Percentiles rank a stretch among this genome's conserved stretches.
These are phyloP conservation scores for Calyptommatus sinebrachiatus DNA, from an alignment of 2,113 vertebrate species.

Conservation along the genomic window DNA sequence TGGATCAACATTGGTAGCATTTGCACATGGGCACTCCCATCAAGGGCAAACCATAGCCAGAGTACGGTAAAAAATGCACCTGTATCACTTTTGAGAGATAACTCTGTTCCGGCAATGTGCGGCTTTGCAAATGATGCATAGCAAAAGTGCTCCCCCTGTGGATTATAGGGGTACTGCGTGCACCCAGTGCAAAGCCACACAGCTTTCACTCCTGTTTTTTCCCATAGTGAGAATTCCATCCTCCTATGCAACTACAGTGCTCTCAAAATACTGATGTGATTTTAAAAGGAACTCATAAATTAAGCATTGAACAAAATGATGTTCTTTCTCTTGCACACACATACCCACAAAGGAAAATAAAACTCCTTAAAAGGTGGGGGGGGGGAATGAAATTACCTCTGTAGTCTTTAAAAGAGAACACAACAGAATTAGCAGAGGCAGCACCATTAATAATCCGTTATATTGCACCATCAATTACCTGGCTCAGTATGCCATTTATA, in stretches of 20 bases:
- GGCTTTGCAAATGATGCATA: too few species aligned
- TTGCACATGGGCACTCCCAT: too few species aligned
- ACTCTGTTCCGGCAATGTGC: too few species aligned
- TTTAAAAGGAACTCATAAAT: not conserved
- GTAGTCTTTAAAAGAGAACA: slow-evolving; percentile 42
- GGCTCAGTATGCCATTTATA: slow-evolving; percentile 35
- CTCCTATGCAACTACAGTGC: not conserved
- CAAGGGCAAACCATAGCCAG: too few species aligned
- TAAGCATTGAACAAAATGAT: not conserved
- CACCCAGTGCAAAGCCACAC: too few species aligned
- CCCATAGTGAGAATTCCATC: too few species aligned
- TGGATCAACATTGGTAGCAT: too few species aligned
- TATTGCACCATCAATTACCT: slow-evolving; percentile 58
- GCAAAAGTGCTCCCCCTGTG: too few species aligned
- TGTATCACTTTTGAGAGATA: too few species aligned
- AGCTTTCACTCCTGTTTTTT: too few species aligned
- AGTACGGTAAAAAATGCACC: too few species aligned
- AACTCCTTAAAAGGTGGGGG: slow-evolving; percentile 2
- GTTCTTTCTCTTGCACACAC: slow-evolving; percentile 1
- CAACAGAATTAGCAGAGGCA: slow-evolving; percentile 43
- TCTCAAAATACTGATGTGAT: not conserved
- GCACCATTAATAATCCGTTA: slow-evolving; percentile 56
- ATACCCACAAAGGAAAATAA: slow-evolving; percentile 28
- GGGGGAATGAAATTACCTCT: slow-evolving; percentile 30
- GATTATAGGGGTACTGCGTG: too few species aligned